These are phyloP conservation scores for Tupaia tana DNA, from an alignment of 2,113 vertebrate species.

Conservation along the genomic window DNA sequence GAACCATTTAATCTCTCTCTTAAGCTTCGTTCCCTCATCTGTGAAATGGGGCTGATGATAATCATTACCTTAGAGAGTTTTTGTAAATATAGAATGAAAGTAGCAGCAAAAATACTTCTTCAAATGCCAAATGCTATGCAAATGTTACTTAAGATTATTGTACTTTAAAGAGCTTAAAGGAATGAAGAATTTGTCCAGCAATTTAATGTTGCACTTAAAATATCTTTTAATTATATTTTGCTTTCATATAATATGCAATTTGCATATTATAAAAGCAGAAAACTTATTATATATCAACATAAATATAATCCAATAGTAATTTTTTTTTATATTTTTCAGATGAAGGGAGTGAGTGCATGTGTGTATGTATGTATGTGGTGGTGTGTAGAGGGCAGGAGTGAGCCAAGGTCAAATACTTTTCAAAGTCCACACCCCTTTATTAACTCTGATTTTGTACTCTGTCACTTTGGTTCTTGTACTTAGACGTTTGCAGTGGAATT, in stretches of 20 bases:
- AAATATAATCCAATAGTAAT: not conserved
- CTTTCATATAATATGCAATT: slow-evolving; percentile 13
- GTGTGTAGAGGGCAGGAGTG: not conserved
- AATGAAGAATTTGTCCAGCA: not conserved
- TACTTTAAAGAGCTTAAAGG: not conserved
- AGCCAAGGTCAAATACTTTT: slow-evolving; percentile 4
- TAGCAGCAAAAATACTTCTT: not conserved
- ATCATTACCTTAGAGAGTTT: not conserved
- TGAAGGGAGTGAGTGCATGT: not conserved
- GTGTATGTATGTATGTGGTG: not conserved
- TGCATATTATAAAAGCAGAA: slow-evolving; percentile 30
- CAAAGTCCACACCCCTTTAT: slow-evolving; percentile 50
- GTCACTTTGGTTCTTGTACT: slow-evolving; percentile 72
- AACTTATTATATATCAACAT: not conserved
- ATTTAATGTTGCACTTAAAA: not conserved
- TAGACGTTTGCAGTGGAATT: slow-evolving; percentile 78
- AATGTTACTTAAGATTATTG: not conserved
- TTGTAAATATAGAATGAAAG: not conserved
- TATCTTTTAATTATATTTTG: not conserved
- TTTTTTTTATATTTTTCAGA: slow-evolving; percentile 34
- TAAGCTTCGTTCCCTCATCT: slow-evolving; percentile 10
- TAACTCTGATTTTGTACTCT: slow-evolving; percentile 66
- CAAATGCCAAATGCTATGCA: not conserved
- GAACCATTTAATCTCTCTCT: not conserved
- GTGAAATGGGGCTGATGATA: slow-evolving; percentile 29